Conservation (phyloP, 2,113 vertebrate species). For the Poecilia latipinna region DNA sequence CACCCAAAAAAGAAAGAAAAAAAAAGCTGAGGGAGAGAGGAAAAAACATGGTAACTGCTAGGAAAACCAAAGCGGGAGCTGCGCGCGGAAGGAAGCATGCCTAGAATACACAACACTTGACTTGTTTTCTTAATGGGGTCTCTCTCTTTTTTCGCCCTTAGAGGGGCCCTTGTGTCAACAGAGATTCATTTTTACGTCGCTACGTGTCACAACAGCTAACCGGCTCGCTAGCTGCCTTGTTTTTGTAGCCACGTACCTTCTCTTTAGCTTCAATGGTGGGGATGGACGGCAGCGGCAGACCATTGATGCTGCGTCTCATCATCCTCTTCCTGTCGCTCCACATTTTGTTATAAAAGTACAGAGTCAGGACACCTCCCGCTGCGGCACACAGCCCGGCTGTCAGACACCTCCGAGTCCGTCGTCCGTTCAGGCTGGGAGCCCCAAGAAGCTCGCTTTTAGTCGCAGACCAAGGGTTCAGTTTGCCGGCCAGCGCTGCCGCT, state of each 20-base stretch:
- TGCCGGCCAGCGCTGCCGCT: conserved; percentile 63
- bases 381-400: conserved; percentile 68
- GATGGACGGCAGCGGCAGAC: conserved; percentile 63
- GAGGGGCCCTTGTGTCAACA: conserved; percentile 39
- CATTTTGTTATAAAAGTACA: conserved; percentile 65
- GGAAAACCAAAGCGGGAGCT: not conserved
- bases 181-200: not conserved
- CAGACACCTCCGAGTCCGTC: conserved; percentile 33
- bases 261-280: conserved; percentile 78
- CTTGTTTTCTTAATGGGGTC: not conserved
- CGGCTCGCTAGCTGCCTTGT: not conserved
- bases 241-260: conserved; percentile 65
- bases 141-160: not conserved
- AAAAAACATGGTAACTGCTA: conserved; percentile 2
- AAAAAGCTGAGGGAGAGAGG: not conserved
- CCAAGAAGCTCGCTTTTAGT: conserved; percentile 38
- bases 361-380: conserved; percentile 71
- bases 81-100: not conserved
- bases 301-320: conserved; percentile 46
- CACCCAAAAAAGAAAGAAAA: not conserved
- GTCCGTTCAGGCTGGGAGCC: conserved; percentile 1
- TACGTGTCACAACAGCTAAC: conserved; percentile 13
- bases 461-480: conserved; percentile 45
- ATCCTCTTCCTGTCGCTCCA: conserved; percentile 40
- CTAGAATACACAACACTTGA: not conserved